Evolutionary conservation across 2,888 invertebrate genomes (phyloP).

Genomic region (Nomada goodeniana): DNA sequence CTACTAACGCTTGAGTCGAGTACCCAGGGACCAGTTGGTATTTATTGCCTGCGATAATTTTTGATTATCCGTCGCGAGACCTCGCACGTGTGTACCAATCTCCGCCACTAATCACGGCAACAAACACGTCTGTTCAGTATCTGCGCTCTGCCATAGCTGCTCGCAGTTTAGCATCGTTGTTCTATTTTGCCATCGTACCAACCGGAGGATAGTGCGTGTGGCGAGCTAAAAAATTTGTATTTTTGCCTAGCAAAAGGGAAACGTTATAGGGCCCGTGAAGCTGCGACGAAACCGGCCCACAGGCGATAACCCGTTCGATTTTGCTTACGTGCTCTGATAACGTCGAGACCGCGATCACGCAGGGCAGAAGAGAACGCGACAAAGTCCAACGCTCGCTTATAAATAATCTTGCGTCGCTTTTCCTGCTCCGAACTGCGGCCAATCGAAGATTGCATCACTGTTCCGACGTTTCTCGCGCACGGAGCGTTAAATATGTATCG

Average conservation of each 20-base stretch:
- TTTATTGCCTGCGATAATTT: constrained; percentile 54
- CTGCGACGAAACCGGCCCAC: too few species aligned
- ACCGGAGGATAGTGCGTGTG: too few species aligned
- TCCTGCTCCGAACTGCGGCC: constrained; percentile 20
- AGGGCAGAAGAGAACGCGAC: constrained; percentile 16
- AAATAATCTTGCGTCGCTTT: constrained; percentile 36
- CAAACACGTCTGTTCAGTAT: too few species aligned
- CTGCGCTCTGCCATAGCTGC: neutral
- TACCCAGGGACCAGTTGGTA: constrained; percentile 14
- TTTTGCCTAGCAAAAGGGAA: too few species aligned
- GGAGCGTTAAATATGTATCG: constrained; percentile 34
- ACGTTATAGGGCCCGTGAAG: too few species aligned
- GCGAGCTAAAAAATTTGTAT: too few species aligned
- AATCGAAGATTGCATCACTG: constrained; percentile 49
- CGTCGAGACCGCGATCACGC: neutral
- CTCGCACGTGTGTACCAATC: neutral
- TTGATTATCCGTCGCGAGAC: constrained; percentile 49
- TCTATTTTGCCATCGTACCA: too few species aligned
- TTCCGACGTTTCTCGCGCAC: constrained; percentile 28
- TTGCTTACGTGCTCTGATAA: constrained; percentile 22
- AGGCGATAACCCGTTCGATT: constrained; percentile 2
- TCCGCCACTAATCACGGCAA: neutral
- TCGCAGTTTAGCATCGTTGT: neutral
- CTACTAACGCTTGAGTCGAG: neutral
- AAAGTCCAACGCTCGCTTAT: constrained; percentile 42